phyloP scores from a whole-genome alignment of 2,888 invertebrate genomes.

The Scaptomyza parva region DNA sequence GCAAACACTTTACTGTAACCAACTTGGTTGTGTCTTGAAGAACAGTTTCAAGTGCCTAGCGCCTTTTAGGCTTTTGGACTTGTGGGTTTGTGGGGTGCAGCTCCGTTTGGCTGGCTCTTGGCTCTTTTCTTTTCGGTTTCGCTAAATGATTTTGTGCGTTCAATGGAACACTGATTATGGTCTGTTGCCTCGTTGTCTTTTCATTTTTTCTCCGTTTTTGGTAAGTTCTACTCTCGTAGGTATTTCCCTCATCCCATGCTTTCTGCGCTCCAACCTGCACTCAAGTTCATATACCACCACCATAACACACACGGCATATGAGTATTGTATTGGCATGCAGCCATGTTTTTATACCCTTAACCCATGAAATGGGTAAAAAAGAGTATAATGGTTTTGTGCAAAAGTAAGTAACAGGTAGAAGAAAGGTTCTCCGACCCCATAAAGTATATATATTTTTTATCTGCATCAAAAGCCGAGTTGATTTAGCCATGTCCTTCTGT shows the following conservation, averaged over 20 bases:
- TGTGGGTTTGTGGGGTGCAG: slow-evolving; percentile 58
- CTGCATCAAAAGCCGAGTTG: too few species aligned
- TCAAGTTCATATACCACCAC: slow-evolving; percentile 78
- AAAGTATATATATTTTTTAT: too few species aligned
- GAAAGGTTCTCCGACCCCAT: too few species aligned
- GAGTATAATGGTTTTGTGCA: too few species aligned
- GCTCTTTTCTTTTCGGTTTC: slow-evolving; percentile 81
- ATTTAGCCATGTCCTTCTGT: too few species aligned
- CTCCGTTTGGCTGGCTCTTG: slow-evolving; percentile 17
- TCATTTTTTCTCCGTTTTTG: slow-evolving; percentile 54
- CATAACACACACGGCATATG: slow-evolving; percentile 36
- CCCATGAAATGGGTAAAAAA: too few species aligned
- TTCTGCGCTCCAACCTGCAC: slow-evolving; percentile 30
- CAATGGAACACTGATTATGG: slow-evolving; percentile 85
- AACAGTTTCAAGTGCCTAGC: slow-evolving; percentile 75
- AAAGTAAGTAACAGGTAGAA: too few species aligned
- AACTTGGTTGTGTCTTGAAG: slow-evolving; percentile 55
- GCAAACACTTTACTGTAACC: slow-evolving; percentile 70
- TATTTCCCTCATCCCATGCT: slow-evolving; percentile 19
- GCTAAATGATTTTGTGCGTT: slow-evolving; percentile 85
- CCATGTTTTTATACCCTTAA: slow-evolving; percentile 58
- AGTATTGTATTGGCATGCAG: slow-evolving; percentile 70
- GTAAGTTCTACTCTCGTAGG: slow-evolving; percentile 47
- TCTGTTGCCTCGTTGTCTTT: slow-evolving; percentile 62
- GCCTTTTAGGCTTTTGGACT: slow-evolving; percentile 9